Evolutionary conservation across 2,797 vertebrate species (phyloP).

Genomic region (Clarias platycephalus): DNA sequence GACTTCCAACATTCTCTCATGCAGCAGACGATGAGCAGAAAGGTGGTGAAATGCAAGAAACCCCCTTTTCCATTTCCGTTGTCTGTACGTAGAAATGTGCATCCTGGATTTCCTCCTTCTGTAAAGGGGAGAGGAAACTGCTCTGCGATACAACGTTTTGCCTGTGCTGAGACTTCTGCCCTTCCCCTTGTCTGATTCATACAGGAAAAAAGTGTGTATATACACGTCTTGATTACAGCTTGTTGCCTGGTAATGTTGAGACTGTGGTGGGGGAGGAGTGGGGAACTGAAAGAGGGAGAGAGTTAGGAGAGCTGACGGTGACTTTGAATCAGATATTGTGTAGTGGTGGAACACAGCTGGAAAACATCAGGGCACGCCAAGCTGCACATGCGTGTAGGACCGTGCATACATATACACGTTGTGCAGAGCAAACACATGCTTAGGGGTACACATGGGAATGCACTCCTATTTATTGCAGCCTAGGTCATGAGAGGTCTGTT

Average conservation of each 20-base stretch:
- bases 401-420: slow-evolving; percentile 46
- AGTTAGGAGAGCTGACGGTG: slow-evolving; percentile 63
- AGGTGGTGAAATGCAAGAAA: slow-evolving; percentile 23
- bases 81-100: slow-evolving; percentile 27
- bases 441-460: slow-evolving; percentile 60
- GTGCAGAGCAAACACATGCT: slow-evolving; percentile 48
- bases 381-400: slow-evolving; percentile 42
- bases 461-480: slow-evolving; percentile 29
- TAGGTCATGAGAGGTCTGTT: slow-evolving; percentile 27
- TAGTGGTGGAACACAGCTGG: slow-evolving; percentile 78
- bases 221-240: slow-evolving; percentile 73
- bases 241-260: slow-evolving; percentile 72
- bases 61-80: slow-evolving; percentile 20
- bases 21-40: slow-evolving; percentile 2
- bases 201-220: slow-evolving; percentile 75
- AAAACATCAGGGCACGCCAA: slow-evolving; percentile 77
- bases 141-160: slow-evolving; percentile 50
- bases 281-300: slow-evolving; percentile 50
- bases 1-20: slow-evolving; percentile 1
- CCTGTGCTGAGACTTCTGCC: slow-evolving; percentile 6
- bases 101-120: slow-evolving; percentile 22
- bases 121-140: slow-evolving; percentile 35
- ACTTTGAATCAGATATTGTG: slow-evolving; percentile 84
- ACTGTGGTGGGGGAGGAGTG: slow-evolving; percentile 61
- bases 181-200: slow-evolving; percentile 61